Evolutionary conservation across 53 echinoderm and acorn worm genomes (phyloP).

Genomic region (Astropecten irregularis): DNA sequence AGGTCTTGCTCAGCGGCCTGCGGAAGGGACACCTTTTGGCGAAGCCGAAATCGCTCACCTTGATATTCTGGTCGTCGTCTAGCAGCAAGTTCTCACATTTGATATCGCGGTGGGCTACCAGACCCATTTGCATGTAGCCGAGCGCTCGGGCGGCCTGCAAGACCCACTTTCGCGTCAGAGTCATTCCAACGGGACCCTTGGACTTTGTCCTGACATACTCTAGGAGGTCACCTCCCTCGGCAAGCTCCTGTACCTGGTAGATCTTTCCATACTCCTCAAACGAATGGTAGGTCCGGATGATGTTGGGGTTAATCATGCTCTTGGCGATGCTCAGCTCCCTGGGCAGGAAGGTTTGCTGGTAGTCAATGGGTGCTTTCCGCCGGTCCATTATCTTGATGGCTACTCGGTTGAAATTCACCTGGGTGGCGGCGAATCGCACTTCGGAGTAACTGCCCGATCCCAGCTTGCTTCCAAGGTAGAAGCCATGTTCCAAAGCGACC

Average conservation of each 20-base stretch:
- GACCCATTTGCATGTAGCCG: slow-evolving; percentile 73
- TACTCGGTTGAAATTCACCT: slow-evolving; percentile 52
- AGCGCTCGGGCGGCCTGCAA: slow-evolving; percentile 70
- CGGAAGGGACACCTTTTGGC: not conserved
- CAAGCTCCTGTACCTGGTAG: slow-evolving; percentile 82
- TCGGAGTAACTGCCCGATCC: slow-evolving; percentile 92
- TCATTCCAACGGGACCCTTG: slow-evolving; percentile 68
- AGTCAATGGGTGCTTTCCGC: slow-evolving; percentile 75
- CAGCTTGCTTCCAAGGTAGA: slow-evolving; percentile 63
- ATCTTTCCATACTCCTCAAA: slow-evolving; percentile 81
- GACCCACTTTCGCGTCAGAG: slow-evolving; percentile 64
- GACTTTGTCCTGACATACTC: slow-evolving; percentile 70
- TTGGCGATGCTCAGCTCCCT: slow-evolving; percentile 73
- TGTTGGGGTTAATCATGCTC: slow-evolving; percentile 68
- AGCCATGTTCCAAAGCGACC: slow-evolving; percentile 61
- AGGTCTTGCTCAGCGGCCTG: slow-evolving; percentile 77
- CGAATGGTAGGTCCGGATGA: slow-evolving; percentile 76
- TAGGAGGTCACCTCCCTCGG: slow-evolving; percentile 80
- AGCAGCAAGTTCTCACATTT: slow-evolving; percentile 94
- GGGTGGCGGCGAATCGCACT: slow-evolving; percentile 66
- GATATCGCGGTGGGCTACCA: slow-evolving; percentile 76
- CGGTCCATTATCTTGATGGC: slow-evolving; percentile 93
- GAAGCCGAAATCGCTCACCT: slow-evolving; percentile 92
- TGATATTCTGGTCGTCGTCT: slow-evolving; percentile 60
- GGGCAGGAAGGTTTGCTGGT: slow-evolving; percentile 76